Base-by-base conservation (phyloP, 2,797 vertebrate species). In the Oryzias sinensis region DNA sequence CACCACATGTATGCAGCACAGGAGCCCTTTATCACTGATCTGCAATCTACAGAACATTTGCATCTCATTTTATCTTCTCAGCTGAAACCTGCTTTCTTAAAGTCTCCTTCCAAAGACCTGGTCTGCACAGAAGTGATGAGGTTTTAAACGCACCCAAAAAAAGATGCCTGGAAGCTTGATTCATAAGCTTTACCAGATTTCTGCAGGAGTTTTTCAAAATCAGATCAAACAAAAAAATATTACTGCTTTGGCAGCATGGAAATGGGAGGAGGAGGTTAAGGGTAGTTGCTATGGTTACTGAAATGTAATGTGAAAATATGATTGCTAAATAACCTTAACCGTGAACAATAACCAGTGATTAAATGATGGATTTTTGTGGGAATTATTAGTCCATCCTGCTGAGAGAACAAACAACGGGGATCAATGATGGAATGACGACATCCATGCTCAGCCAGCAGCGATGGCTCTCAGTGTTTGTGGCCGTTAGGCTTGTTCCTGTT, bases 91-190 rank as follows among this genome's bases (percentile, higher is more conserved):
- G 7, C 41, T 40, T 46, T 62, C 24, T 37, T 3, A 0, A 24
- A 29, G 50, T 47, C 40, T 64, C 14, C 41, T 40, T 13, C 20
- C 49, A 54, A 55, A 70, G 15, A 20, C 4, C 25, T 11, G 15
- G 22, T 43, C 2, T 56, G 25, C 17, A 58, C 41, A 53, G 18
- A 20, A 22, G 6, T 43, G 3, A 54, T 56, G 43, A 46, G 13
- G 44, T 29, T 53, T 64, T 56, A 62, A 15, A 61, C 17, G 59
- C 59, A 44, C 27, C 62, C 50, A 54, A 25, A 69, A 18, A 58
- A 50, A 53, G 58, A 11, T 52, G 49, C 49, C 56, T 70, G 55
- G 29, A 47, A 61, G 50, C 20, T 18, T 22, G 40, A 40, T 56
- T 43, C 51, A 43, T 24, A n/a, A 1, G 4, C 46, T 25, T 41